Conservation (phyloP, 1,140 invertebrate species). For the Sitodiplosis mosellana region DNA sequence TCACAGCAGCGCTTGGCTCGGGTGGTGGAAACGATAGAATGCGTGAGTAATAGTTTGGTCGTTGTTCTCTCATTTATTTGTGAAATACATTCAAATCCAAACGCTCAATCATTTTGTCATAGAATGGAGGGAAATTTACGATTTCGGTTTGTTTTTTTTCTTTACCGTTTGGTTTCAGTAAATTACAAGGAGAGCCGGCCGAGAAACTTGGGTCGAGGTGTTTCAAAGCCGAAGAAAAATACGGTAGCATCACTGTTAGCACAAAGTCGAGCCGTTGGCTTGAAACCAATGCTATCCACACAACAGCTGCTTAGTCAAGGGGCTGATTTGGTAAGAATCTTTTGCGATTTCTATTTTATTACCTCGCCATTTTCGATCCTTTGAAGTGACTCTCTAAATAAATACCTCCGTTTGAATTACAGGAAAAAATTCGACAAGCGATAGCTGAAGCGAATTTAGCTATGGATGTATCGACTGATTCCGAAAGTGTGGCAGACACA, state of each 20-base stretch:
- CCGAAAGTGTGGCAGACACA: conserved; percentile 32
- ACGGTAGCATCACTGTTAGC: conserved; percentile 72
- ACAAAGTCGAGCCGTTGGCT: conserved; percentile 58
- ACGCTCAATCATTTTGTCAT: not conserved
- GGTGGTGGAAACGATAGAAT: conserved; percentile 15
- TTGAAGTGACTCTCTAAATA: too few species aligned
- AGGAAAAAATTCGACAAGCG: conserved; percentile 32
- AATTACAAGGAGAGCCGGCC: conserved; percentile 49
- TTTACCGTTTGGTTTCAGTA: not conserved
- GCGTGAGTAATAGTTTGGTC: conserved; percentile 10
- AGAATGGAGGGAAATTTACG: not conserved
- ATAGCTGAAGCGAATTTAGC: conserved; percentile 26
- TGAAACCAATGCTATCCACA: conserved; percentile 34
- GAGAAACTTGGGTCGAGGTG: conserved; percentile 60
- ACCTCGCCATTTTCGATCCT: too few species aligned
- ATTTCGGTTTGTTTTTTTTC: not conserved
- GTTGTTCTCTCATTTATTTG: conserved; percentile 1
- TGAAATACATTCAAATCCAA: too few species aligned
- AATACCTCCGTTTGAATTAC: not conserved
- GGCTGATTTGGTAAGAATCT: conserved; percentile 23
- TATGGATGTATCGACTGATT: conserved; percentile 32
- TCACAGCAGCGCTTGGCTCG: conserved; percentile 21
- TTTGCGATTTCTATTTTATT: too few species aligned
- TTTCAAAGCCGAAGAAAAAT: conserved; percentile 79
- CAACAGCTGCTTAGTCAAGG: conserved; percentile 27